Conservation (phyloP, 2,888 invertebrate species). For the Cylindroiulus punctatus region DNA sequence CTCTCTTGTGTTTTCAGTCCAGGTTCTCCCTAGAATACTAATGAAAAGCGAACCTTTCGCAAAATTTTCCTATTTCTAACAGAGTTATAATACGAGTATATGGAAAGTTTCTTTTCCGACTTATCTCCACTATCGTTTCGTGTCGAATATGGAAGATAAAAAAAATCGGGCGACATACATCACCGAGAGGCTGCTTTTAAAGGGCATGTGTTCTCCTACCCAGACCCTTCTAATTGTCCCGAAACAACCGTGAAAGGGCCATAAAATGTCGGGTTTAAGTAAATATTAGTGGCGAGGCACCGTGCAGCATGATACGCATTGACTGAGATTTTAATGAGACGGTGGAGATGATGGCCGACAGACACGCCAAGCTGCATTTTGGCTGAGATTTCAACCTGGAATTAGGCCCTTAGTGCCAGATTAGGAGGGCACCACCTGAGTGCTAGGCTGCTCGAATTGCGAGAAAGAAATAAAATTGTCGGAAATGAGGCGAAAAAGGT, state of each 20-base stretch:
- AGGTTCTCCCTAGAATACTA: slow-evolving; percentile 37
- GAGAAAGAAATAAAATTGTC: not conserved
- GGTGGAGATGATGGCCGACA: slow-evolving; percentile 4
- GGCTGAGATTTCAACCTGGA: not conserved
- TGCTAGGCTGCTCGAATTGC: not conserved
- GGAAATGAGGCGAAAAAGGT: not conserved
- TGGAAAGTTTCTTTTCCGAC: slow-evolving; percentile 33
- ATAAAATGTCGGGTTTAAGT: slow-evolving; percentile 1
- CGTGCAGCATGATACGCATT: slow-evolving; percentile 34
- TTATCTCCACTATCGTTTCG: slow-evolving; percentile 16
- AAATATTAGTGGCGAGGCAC: slow-evolving; percentile 7
- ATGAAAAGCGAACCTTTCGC: slow-evolving; percentile 20
- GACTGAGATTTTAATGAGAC: slow-evolving; percentile 29
- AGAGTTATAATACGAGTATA: slow-evolving; percentile 7
- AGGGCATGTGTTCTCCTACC: not conserved
- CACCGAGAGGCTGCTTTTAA: not conserved
- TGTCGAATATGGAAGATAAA: not conserved
- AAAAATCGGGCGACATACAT: slow-evolving; percentile 2
- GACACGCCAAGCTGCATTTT: slow-evolving; percentile 34
- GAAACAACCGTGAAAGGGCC: not conserved
- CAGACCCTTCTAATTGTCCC: not conserved
- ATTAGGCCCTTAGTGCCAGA: not conserved
- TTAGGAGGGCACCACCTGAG: not conserved
- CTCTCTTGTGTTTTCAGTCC: slow-evolving; percentile 38
- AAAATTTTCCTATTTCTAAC: slow-evolving; percentile 18